These are phyloP conservation scores for Cochlearius cochlearius DNA, from an alignment of 2,113 vertebrate species.

Conservation along the genomic window DNA sequence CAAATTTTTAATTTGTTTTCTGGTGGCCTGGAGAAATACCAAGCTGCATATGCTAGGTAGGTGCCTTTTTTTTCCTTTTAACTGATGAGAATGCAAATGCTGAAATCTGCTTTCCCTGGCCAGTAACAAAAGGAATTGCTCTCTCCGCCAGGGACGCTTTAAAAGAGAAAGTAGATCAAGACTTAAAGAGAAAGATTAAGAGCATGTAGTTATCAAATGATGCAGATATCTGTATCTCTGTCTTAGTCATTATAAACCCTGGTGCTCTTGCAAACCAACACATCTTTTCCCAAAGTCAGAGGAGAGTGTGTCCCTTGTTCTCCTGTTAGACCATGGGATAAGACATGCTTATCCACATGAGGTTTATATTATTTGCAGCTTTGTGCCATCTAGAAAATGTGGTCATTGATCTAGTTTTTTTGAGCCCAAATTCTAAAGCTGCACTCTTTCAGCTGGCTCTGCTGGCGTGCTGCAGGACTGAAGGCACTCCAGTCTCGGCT, in stretches of 20 bases:
- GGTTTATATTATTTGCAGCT: background rate
- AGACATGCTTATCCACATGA: background rate
- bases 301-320: background rate
- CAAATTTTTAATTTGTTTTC: background rate
- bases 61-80: background rate
- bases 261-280: background rate
- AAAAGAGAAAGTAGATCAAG: background rate
- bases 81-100: background rate
- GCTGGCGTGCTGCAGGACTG: accelerated
- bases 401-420: background rate
- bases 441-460: background rate
- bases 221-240: background rate
- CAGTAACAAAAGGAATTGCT: background rate
- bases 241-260: background rate
- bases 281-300: background rate
- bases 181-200: background rate
- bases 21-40: background rate
- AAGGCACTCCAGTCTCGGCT: background rate
- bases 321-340: background rate
- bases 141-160: background rate
- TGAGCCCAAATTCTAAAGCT: background rate
- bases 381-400: background rate
- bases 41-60: accelerated
- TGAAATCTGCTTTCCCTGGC: background rate
- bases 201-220: background rate